Base-by-base conservation (phyloP, 2,113 vertebrate genomes). In the Phyllostomus hastatus region DNA sequence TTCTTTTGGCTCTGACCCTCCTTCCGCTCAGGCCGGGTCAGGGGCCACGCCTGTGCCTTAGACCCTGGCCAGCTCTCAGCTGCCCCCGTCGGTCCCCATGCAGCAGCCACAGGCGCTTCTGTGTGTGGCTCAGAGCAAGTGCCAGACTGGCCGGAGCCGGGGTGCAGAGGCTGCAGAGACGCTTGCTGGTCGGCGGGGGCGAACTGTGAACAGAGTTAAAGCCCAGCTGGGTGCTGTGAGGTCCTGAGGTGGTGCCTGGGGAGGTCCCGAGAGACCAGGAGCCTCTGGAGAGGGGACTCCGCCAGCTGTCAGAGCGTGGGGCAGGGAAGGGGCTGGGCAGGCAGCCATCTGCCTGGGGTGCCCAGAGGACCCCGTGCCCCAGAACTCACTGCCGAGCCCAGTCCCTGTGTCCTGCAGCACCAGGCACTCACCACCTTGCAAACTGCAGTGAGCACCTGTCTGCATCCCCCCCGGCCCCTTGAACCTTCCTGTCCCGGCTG, bases 311-410 rank as follows among this genome's bases (percentile, higher is more conserved):
- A 5, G 52, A 12, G 59, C 1, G 0, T 19, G 35, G 41, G 14
- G n/a, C 0, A 3, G n/a, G n/a, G 48, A 2, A 22, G n/a, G 46
- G n/a, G 11, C 75, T 14, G 19, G 43, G 35, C 0, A 9, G 11
- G 6, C 61, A 35, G 69, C 61, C 5, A 8, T 46, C 35, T 41
- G n/a, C 10, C 43, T 4, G 59, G 57, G 26, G 59, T 46, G 7
- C 73, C 35, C 16, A 9, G 8, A 43, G 81, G 10, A 2, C 43
- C 28, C 48, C 2, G 1, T 41, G 70, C 26, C 50, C 38, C 26
- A 41, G 70, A 26, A 7, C 70, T 75, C 4, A 2, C 31, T 67
- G 35, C 28, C 0, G 31, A 41, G 9, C 43, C 22, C 17, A 1
- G 3, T 28, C 72, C 79, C 17, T 3, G 2, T 7, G 28, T 10